Percentiles rank a stretch among this genome's conserved stretches.
Evolutionary conservation across 1,140 invertebrate genomes (phyloP).

Genomic region (Mizuhopecten yessoensis): DNA sequence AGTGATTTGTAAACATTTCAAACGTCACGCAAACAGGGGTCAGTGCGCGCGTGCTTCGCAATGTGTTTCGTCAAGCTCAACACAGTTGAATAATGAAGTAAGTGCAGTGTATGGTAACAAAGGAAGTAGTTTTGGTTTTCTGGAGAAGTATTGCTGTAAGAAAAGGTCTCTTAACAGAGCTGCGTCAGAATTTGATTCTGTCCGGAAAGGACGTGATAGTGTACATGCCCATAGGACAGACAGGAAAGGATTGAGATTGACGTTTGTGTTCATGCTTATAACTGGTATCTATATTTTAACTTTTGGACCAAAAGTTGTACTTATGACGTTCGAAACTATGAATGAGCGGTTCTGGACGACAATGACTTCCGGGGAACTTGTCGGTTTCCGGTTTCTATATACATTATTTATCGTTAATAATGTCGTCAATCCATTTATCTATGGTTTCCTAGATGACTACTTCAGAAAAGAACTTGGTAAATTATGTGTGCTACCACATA

Average conservation of each 20-base stretch:
- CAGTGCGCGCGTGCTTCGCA: not conserved
- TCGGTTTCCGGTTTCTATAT: conserved; percentile 33
- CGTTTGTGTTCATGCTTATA: not conserved
- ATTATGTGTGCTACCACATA: not conserved
- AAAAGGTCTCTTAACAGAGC: not conserved
- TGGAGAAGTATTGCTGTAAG: not conserved
- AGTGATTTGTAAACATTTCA: conserved; percentile 29
- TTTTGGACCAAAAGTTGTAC: not conserved
- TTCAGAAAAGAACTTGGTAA: not conserved
- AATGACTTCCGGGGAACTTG: not conserved
- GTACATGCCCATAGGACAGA: not conserved
- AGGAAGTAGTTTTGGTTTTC: not conserved
- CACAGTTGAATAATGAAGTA: not conserved
- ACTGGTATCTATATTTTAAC: not conserved
- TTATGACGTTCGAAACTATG: conserved; percentile 9
- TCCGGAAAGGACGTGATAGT: conserved; percentile 1
- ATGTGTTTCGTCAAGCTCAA: not conserved
- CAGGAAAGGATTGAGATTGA: not conserved
- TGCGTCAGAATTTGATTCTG: not conserved
- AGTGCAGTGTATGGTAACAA: not conserved
- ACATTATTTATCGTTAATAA: not conserved
- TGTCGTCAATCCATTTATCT: not conserved
- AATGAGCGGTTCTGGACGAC: not conserved
- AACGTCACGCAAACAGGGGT: not conserved
- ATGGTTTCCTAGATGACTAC: not conserved